Evolutionary conservation across 2,797 vertebrate species (phyloP).

Genomic region (Spinus olivaceus): DNA sequence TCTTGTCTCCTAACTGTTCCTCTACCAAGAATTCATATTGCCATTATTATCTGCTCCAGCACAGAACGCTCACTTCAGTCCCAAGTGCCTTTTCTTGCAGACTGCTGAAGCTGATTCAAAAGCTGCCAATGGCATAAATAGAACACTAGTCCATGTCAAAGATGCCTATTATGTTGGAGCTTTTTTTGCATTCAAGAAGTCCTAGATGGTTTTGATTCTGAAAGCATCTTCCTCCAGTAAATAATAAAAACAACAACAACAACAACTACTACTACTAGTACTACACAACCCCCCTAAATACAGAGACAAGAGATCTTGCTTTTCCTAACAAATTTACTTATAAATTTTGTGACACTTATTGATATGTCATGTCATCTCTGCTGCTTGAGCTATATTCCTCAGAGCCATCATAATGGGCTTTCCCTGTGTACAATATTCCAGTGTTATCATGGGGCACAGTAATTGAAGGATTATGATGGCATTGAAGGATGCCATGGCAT

Average conservation of each 20-base stretch:
- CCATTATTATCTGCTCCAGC: background rate
- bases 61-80: accelerated
- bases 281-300: accelerated
- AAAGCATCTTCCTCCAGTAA: background rate
- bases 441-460: background rate
- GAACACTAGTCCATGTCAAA: background rate
- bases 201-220: background rate
- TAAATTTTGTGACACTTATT: background rate
- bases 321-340: background rate
- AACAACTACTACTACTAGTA: too few species aligned
- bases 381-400: background rate
- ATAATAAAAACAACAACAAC: background rate
- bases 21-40: background rate
- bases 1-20: background rate
- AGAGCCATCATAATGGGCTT: background rate
- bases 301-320: background rate
- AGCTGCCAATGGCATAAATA: background rate
- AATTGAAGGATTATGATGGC: too few species aligned
- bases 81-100: background rate
- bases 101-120: background rate
- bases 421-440: background rate
- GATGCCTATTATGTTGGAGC: background rate
- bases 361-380: background rate
- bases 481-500: background rate
- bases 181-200: background rate